A percentile compares a stretch with the other conserved stretches of the same genome.
phyloP scores from a whole-genome alignment of 2,113 vertebrate genomes.

The Cisticola juncidis region DNA sequence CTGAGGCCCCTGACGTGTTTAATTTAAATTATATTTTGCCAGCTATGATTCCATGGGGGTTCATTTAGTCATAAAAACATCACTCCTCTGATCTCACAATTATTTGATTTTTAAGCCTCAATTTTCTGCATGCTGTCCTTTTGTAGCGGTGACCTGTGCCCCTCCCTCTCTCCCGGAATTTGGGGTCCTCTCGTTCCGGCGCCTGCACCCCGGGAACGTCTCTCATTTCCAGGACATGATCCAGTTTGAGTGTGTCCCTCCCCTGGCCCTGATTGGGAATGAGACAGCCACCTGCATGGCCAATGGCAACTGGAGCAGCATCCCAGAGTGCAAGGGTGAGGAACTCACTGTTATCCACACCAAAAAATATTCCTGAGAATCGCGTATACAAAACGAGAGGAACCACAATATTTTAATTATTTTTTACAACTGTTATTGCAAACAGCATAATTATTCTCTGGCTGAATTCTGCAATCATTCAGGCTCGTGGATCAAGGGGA shows the following conservation, averaged over 20 bases:
- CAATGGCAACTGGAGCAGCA: slow-evolving; percentile 81
- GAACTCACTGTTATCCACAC: not conserved
- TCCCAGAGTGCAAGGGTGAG: slow-evolving; percentile 84
- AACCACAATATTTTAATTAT: not conserved
- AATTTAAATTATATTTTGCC: not conserved
- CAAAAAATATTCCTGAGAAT: not conserved
- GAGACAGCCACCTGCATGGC: slow-evolving; percentile 74
- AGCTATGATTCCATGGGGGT: not conserved
- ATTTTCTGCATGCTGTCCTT: not conserved
- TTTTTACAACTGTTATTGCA: not conserved
- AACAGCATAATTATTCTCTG: not conserved
- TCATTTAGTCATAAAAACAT: not conserved
- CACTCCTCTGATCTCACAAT: not conserved
- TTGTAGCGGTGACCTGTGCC: slow-evolving; percentile 79
- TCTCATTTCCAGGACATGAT: slow-evolving; percentile 66
- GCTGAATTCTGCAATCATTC: not conserved
- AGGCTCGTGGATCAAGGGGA: not conserved
- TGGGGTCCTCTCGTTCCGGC: slow-evolving; percentile 68
- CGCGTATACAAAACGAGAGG: rapidly evolving
- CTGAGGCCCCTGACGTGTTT: not conserved
- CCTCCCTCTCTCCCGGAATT: slow-evolving; percentile 74
- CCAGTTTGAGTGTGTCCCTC: slow-evolving; percentile 78
- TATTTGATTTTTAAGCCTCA: not conserved
- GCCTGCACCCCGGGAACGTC: slow-evolving; percentile 19
- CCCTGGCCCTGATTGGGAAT: slow-evolving; percentile 78